Base-by-base conservation (phyloP, 2,113 vertebrate species). In the Ceyx cyanopectus region DNA sequence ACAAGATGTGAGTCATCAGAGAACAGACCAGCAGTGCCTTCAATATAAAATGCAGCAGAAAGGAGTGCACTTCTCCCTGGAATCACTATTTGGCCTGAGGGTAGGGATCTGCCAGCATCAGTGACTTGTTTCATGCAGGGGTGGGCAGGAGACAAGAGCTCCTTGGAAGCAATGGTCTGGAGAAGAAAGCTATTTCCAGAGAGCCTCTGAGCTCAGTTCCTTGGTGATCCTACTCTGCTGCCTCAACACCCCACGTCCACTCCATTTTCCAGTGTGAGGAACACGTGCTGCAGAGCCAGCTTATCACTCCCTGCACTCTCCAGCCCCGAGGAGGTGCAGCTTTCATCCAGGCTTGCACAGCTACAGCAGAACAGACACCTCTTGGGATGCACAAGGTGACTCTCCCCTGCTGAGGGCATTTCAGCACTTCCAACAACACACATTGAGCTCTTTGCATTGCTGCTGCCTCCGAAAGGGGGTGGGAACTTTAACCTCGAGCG, bases 271-370 rank as follows among this genome's bases (percentile, higher is more conserved):
- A 72, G 29, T 50, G 20, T 12, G 32, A 78, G 53, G 80, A 56
- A 51, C 51, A 32, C 0, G 0, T 1, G 20, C 65, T 75, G n/a
- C 5, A 5, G 54, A 81, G 17, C 29, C 74, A n/a, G 27, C 4
- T 34, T 48, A 26, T 8, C 43, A 6, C 29, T 63, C 61, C 27
- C 34, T 20, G 50, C 24, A 5, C 41, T 13, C 29, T n/a, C 63
- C 72, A 66, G 76, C 29, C 86, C 84, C 2, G 14, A 61, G 26
- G 41, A 89, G n/a, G 11, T 23, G 23, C 77, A 65, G 69, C 53
- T 66, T 20, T 29, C 40, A 14, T 1, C 61, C 0, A 3, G 85
- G 45, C 14, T 85, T 68, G 51, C 22, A 32, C 41, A 85, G 51
- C 41, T 27, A 7, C 72, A 61, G 51, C n/a, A 17, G 20, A 53